Percentiles rank a stretch among this genome's conserved stretches.
Evolutionary conservation across 1,140 invertebrate genomes (phyloP).

Genomic region (Lasaia peninsularis): DNA sequence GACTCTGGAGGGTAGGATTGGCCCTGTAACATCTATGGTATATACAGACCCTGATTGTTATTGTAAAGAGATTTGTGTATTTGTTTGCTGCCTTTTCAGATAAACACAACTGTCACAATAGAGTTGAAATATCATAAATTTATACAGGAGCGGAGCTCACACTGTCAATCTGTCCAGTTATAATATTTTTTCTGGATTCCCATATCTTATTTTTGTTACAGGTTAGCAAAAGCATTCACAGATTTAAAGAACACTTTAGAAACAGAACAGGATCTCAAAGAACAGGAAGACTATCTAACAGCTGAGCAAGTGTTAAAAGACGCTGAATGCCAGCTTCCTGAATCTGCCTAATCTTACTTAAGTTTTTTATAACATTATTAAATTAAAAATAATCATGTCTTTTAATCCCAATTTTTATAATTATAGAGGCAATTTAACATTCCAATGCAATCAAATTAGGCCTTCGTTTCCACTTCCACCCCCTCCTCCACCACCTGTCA

Average conservation of each 20-base stretch:
- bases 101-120: too few species aligned
- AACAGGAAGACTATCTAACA: constrained; percentile 83
- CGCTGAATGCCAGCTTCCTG: constrained; percentile 80
- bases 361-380: constrained; percentile 33
- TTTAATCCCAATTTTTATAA: constrained; percentile 56
- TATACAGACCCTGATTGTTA: too few species aligned
- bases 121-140: too few species aligned
- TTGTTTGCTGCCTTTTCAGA: too few species aligned
- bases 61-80: too few species aligned
- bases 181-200: too few species aligned
- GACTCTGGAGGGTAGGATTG: too few species aligned
- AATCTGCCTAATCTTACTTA: constrained; percentile 33
- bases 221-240: constrained; percentile 85
- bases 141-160: too few species aligned
- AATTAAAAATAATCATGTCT: constrained; percentile 62
- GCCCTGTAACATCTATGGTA: too few species aligned
- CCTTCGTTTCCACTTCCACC: constrained; percentile 34
- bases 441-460: constrained; percentile 40
- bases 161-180: too few species aligned
- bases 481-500: constrained; percentile 31
- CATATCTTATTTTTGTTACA: too few species aligned
- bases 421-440: constrained; percentile 58
- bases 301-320: constrained; percentile 84
- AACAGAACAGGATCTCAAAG: constrained; percentile 86
- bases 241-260: constrained; percentile 87